Base-by-base conservation (phyloP, 2,888 invertebrate genomes). In the Epinotia brunnichana region DNA sequence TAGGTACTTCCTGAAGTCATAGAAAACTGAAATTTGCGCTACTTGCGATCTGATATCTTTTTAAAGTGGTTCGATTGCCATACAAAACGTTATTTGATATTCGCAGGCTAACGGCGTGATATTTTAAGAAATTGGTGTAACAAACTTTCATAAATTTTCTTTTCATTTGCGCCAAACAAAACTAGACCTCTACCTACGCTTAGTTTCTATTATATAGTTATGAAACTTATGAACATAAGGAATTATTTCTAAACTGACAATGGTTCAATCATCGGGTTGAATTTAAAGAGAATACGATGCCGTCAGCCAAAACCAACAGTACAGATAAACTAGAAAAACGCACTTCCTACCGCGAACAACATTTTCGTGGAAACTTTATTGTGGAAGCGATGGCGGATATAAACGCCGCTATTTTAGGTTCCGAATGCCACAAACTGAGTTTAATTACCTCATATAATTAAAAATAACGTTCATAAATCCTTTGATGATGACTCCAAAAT, bases 281-380 rank as follows among this genome's bases (percentile, higher is more conserved):
- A 60, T 60, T 4, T 44, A 54, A 9, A 62, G n/a, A 56, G 11
- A 41, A 69, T 24, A 61, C 53, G 21, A 24, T 10, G 44, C 29
- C 13, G 63, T 53, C 35, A 21, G 71, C 71, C 71, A 68, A 72
- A 68, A 56, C 48, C 57, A 73, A 73, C 73, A 69, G 13, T 54
- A 44, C 53, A 69, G 57, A 17, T 39, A 48, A 69, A 63, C 68
- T 69, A 24, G 21, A 48, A 64, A 63, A 63, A 21, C 56, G 35
- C 72, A 69, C 73, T 70, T 73, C 73, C 73, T 73, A 69, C 68
- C 73, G 62, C 59, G 41, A 64, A 67, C 66, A 41, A 60, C 56
- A 54, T 69, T 69, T 73, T 70, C 64, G 54, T 13, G 60, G 59
- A 73, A 69, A 73, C 51, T 64, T 64, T 60, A 48, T 54, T 60